phyloP scores from a whole-genome alignment of 2,113 vertebrate genomes.

The Zapornia atra region DNA sequence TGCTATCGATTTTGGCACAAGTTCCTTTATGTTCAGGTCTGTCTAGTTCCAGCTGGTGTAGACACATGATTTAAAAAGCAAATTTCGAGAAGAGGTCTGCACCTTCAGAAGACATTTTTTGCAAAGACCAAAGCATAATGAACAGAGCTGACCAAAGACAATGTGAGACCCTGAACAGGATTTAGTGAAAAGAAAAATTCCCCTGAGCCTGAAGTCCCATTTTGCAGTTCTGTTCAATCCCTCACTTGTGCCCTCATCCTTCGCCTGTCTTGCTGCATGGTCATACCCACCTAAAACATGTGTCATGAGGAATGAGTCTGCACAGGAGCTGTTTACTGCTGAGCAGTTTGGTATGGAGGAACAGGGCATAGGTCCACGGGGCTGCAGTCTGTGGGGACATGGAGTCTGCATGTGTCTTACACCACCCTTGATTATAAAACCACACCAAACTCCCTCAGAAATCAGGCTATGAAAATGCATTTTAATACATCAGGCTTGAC shows the following conservation, averaged over 20 bases:
- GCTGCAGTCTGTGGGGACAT: background rate
- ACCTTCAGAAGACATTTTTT: background rate
- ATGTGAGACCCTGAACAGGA: background rate
- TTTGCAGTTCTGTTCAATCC: background rate
- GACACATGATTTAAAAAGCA: background rate
- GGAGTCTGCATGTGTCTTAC: background rate
- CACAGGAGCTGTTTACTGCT: background rate
- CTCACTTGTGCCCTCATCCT: background rate
- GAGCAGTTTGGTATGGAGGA: background rate
- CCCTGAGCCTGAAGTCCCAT: background rate
- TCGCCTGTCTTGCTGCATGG: background rate
- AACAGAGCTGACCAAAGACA: background rate
- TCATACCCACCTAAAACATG: background rate
- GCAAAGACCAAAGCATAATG: background rate
- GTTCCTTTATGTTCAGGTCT: background rate
- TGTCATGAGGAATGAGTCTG: background rate
- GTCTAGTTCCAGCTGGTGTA: background rate
- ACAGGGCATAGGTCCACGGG: background rate
- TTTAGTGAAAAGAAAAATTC: background rate
- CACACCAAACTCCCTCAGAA: background rate
- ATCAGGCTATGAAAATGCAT: background rate
- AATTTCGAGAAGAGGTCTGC: background rate
- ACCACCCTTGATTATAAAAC: background rate
- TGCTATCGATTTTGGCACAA: constrained; percentile 7
- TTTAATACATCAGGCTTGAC: background rate